Conservation (phyloP, 2,797 vertebrate genomes). For the Threskiornis aethiopicus region DNA sequence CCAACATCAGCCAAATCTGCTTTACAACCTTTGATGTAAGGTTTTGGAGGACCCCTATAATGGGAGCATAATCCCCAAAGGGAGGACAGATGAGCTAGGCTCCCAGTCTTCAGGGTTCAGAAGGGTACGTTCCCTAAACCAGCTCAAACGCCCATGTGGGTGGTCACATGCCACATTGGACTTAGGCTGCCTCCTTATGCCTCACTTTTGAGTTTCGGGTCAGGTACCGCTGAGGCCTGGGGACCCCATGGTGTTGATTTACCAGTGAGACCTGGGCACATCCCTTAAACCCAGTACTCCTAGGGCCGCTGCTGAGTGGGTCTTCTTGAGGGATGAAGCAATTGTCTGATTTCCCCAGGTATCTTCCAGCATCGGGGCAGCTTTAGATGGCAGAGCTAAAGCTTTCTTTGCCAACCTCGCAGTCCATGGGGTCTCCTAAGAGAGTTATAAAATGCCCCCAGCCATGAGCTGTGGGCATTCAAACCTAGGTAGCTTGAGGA, state of each 20-base stretch:
- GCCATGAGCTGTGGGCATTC: background rate
- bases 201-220: background rate
- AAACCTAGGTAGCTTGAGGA: background rate
- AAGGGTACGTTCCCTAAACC: background rate
- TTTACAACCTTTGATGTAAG: fast-evolving
- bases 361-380: background rate
- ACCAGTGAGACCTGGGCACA: background rate
- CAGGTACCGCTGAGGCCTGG: background rate
- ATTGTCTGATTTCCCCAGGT: background rate
- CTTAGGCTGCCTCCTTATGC: background rate
- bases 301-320: too few species aligned
- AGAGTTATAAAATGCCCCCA: background rate
- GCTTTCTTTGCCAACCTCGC: background rate
- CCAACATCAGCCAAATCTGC: background rate
- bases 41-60: background rate
- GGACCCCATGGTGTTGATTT: background rate
- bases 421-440: background rate
- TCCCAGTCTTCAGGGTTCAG: background rate
- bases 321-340: background rate
- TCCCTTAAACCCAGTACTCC: background rate
- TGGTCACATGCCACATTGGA: background rate
- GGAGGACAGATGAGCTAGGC: background rate
- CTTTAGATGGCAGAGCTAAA: background rate
- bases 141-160: background rate
- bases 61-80: background rate